A percentile compares a stretch with the other conserved stretches of the same genome.
Evolutionary conservation across 2,113 vertebrate species (phyloP).

Genomic region (Myodes glareolus): DNA sequence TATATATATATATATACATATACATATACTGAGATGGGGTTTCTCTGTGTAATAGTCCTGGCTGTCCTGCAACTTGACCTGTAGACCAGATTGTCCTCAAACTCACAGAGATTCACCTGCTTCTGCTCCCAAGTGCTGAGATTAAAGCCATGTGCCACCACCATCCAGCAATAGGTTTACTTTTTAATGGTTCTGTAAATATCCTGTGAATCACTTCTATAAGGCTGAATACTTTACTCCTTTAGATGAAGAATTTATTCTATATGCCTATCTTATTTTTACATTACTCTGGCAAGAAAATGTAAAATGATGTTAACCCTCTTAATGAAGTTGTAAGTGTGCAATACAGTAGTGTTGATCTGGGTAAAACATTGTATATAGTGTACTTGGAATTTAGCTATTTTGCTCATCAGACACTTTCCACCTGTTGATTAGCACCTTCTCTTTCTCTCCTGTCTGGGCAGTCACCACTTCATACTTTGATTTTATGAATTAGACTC

Average conservation of each 20-base stretch:
- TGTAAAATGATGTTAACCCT: neutral
- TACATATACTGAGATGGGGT: neutral
- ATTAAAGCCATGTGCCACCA: neutral
- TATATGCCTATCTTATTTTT: neutral
- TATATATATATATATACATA: neutral
- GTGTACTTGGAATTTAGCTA: neutral
- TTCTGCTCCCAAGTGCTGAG: neutral
- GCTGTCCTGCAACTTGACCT: neutral
- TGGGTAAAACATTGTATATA: neutral
- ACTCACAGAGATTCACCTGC: neutral
- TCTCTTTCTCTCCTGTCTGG: neutral
- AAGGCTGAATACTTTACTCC: neutral
- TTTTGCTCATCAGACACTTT: neutral
- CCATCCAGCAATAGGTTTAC: neutral
- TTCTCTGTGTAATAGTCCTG: neutral
- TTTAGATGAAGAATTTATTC: constrained; percentile 26
- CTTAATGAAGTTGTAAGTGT: neutral
- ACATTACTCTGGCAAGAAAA: neutral
- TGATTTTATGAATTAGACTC: neutral
- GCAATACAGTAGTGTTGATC: neutral
- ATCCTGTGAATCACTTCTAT: neutral
- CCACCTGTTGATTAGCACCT: neutral
- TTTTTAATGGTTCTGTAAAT: constrained; percentile 42
- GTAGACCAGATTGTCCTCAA: neutral
- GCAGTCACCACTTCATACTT: neutral